A percentile compares a stretch with the other conserved stretches of the same genome.
phyloP scores from a whole-genome alignment of 1,140 invertebrate genomes.

The Himalopsyche phryganea region DNA sequence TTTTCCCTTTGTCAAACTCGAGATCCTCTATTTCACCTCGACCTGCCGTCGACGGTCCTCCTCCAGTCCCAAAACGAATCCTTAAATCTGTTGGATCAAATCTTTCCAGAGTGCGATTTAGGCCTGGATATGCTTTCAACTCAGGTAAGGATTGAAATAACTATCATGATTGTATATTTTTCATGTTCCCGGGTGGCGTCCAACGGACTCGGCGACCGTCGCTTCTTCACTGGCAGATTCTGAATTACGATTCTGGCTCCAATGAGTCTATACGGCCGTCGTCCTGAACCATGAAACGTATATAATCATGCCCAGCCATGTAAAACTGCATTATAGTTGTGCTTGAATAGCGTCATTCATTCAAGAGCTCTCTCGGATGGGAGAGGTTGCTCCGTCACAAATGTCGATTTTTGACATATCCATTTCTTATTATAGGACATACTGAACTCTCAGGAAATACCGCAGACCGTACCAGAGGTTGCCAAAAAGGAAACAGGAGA shows the following conservation, averaged over 20 bases:
- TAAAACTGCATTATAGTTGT: neutral
- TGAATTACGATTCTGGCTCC: neutral
- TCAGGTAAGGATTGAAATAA: constrained; percentile 24
- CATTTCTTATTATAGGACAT: constrained; percentile 10
- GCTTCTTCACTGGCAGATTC: neutral
- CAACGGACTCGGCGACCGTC: neutral
- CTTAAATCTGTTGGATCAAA: constrained; percentile 27
- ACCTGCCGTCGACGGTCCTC: constrained; percentile 23
- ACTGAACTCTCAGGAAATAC: constrained; percentile 5
- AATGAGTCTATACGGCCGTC: neutral
- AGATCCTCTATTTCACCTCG: neutral
- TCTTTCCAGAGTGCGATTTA: constrained; percentile 28
- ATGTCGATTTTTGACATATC: neutral
- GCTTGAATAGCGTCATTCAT: neutral
- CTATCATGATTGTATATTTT: neutral
- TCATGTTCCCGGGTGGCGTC: constrained; percentile 1
- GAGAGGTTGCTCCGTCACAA: neutral
- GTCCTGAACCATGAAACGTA: neutral
- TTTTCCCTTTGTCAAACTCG: constrained; percentile 1
- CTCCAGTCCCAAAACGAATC: constrained; percentile 15
- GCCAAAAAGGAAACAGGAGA: neutral
- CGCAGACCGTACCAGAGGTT: neutral
- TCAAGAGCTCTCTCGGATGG: neutral
- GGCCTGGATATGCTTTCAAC: constrained; percentile 12
- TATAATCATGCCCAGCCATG: neutral